Base-by-base conservation (phyloP, 2,797 vertebrate species). In the Potorous gilbertii region DNA sequence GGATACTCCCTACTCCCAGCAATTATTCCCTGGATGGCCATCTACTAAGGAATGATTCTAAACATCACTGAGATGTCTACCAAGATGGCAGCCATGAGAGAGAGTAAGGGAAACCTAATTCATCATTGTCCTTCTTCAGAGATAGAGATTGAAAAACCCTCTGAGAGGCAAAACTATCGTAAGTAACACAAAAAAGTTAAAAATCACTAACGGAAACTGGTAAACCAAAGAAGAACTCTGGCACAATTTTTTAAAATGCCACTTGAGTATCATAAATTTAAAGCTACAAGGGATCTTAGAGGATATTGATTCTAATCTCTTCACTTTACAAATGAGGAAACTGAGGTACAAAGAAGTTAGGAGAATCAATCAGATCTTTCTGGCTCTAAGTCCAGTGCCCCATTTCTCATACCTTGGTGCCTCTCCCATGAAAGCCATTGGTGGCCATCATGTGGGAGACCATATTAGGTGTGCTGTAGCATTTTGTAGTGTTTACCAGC, bases 41-140 rank as follows among this genome's bases (percentile, higher is more conserved):
- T 97, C 97, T 96, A 96, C 96, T 91, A 40, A 91, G 94, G 94
- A 96, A 93, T 92, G 90, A 96, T 97, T 95, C 93, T 46, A 81
- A 81, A 81, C n/a, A 27, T 81, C 74, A 81, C n/a, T 0, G 1
- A 74, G 66, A 74, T 40, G 16, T 74, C n/a, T n/a, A 74, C 66
- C n/a, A 81, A 81, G 74, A 81, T 81, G 40, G 74, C 21, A 21
- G 74, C 40, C 46, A 21, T 24, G 40, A 81, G 21, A 81, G 40
- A 24, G 40, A 40, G 74, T 27, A 4, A 81, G 18, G 74, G 66
- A 40, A 81, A 9, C 21, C 40, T 81, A 46, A 81, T 81, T 81
- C 21, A 81, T 81, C 74, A 81, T 81, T 81, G 74, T 40, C 74
- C 21, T 81, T 46, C 40, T 46, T 81, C 74, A 46, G 2, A 81